A percentile compares a stretch with the other conserved stretches of the same genome.
These are phyloP conservation scores for Rousettus madagascariensis DNA, from an alignment of 2,797 vertebrate genomes.

Conservation along the genomic window DNA sequence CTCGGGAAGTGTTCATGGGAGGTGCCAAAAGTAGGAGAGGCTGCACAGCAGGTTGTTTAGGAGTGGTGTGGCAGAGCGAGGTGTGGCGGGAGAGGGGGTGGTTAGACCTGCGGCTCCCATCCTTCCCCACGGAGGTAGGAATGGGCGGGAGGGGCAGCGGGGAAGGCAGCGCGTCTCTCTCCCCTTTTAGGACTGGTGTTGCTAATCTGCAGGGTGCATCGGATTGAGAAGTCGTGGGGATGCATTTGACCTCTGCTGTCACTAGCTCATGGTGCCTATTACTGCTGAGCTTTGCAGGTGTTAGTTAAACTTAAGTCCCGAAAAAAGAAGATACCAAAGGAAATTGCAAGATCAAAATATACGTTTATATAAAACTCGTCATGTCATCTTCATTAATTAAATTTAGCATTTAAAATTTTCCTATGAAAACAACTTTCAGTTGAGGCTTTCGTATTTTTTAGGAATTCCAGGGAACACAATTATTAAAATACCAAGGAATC, in stretches of 20 bases:
- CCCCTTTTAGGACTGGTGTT: not conserved
- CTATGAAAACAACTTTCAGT: not conserved
- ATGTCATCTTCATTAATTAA: not conserved
- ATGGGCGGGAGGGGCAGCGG: not conserved
- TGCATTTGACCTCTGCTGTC: not conserved
- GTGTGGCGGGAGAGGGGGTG: no score
- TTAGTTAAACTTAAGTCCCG: not conserved
- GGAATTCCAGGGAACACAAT: not conserved
- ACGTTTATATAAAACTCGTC: not conserved
- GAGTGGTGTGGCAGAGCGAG: not conserved
- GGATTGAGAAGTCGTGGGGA: no score
- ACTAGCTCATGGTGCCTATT: not conserved
- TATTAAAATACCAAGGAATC: not conserved
- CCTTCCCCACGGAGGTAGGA: not conserved
- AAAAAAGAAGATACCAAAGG: not conserved
- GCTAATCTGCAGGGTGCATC: not conserved
- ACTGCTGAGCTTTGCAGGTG: not conserved
- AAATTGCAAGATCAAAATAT: not conserved
- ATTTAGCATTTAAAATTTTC: not conserved
- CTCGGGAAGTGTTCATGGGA: not conserved
- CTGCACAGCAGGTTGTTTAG: not conserved
- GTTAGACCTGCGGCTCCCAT: not conserved
- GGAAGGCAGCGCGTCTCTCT: accelerated
- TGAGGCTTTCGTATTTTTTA: not conserved
- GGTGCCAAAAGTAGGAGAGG: not conserved